A percentile compares a stretch with the other conserved stretches of the same genome.
Evolutionary conservation across 2,888 invertebrate species (phyloP).

Genomic region (Papilio demoleus): DNA sequence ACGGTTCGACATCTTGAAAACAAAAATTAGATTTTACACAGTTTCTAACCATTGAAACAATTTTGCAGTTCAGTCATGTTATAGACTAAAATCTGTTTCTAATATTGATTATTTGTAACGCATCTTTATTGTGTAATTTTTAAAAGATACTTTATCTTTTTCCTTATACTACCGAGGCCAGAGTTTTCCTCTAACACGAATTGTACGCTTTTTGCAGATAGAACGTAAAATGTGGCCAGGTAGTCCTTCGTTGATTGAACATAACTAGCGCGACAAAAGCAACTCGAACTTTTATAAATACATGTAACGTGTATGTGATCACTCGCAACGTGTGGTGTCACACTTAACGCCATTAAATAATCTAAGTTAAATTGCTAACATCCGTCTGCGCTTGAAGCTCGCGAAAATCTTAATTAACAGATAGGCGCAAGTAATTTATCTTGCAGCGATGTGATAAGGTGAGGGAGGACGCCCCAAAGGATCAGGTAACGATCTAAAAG

Average conservation of each 20-base stretch:
- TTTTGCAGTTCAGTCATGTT: background rate
- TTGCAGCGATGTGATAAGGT: slow-evolving; percentile 70
- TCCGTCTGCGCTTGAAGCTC: slow-evolving; percentile 75
- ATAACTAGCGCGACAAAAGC: no score
- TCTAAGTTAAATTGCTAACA: slow-evolving; percentile 77
- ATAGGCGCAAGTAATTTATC: slow-evolving; percentile 76
- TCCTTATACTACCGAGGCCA: no score
- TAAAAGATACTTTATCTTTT: no score
- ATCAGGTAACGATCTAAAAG: slow-evolving; percentile 62
- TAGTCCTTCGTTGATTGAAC: no score
- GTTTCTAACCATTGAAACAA: background rate
- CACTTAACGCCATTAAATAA: slow-evolving; percentile 61
- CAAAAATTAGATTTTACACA: slow-evolving; percentile 8
- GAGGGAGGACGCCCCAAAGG: slow-evolving; percentile 55
- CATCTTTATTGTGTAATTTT: no score
- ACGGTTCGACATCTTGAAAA: slow-evolving; percentile 6
- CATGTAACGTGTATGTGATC: no score
- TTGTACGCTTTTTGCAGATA: no score
- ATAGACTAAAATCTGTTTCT: background rate
- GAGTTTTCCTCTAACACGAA: no score
- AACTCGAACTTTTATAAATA: no score
- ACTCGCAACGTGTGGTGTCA: slow-evolving; percentile 42
- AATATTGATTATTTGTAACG: background rate
- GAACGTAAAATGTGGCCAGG: no score
- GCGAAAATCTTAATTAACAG: slow-evolving; percentile 84